Percentiles rank a stretch among this genome's conserved stretches.
phyloP scores from a whole-genome alignment of 2,888 invertebrate genomes.

The Standfussiana lucernea region DNA sequence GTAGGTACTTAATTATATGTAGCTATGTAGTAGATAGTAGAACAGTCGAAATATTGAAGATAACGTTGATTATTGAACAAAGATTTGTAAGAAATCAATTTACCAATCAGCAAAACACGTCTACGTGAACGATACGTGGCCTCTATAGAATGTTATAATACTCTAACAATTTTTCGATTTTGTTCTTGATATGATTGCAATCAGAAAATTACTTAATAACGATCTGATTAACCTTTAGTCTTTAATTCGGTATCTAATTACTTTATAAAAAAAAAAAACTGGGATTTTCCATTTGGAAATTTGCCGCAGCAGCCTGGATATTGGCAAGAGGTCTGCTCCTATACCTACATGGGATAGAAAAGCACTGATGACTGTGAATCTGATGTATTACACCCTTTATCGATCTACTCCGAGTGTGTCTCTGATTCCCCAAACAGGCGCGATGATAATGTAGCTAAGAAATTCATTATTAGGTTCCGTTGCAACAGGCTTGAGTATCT shows the following conservation, averaged over 20 bases:
- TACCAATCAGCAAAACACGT: slow-evolving; percentile 21
- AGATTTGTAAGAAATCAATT: slow-evolving; percentile 22
- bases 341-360: neutral
- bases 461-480: neutral
- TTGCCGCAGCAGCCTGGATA: neutral
- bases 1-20: neutral
- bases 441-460: neutral
- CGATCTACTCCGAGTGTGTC: neutral
- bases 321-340: neutral
- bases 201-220: slow-evolving; percentile 23
- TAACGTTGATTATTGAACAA: slow-evolving; percentile 9
- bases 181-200: slow-evolving; percentile 19
- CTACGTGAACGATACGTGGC: slow-evolving; percentile 17
- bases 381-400: neutral
- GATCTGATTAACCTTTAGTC: slow-evolving; percentile 16
- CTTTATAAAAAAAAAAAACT: neutral
- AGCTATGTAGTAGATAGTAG: neutral
- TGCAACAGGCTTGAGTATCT: neutral
- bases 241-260: neutral
- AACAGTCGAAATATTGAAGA: slow-evolving; percentile 1
- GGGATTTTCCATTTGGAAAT: slow-evolving; percentile 20
- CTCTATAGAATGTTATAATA: slow-evolving; percentile 14
- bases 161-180: slow-evolving; percentile 26
- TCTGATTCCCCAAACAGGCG: neutral
- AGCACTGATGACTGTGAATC: neutral